Conservation (phyloP, 2,113 vertebrate genomes). For the Hemichromis elongatus region DNA sequence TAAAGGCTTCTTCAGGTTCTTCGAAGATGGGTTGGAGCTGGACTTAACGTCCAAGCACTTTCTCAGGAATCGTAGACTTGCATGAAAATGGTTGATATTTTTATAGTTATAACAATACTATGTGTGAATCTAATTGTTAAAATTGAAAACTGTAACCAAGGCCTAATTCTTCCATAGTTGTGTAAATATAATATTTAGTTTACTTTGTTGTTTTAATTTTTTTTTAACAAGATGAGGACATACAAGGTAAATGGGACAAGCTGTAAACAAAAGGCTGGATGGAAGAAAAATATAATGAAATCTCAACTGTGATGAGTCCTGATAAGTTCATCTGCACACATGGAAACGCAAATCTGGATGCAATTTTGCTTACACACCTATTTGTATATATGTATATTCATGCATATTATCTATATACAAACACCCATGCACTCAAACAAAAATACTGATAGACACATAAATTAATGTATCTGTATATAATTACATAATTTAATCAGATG, state of each 20-base stretch:
- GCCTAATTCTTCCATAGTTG: not conserved
- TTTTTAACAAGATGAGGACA: not conserved
- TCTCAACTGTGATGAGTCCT: not conserved
- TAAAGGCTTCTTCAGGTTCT: not conserved
- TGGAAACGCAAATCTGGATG: rapidly evolving
- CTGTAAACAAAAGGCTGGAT: not conserved
- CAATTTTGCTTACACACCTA: not conserved
- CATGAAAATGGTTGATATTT: rapidly evolving
- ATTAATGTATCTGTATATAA: not conserved
- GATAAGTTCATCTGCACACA: not conserved
- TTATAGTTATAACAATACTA: not conserved
- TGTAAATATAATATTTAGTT: not conserved
- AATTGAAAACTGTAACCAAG: rapidly evolving
- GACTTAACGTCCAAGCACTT: not conserved
- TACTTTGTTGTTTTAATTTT: not conserved
- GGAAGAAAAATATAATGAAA: not conserved
- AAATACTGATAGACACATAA: not conserved
- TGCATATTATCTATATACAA: not conserved
- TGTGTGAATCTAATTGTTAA: not conserved
- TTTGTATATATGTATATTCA: not conserved
- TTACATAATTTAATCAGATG: not conserved
- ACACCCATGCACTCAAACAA: rapidly evolving
- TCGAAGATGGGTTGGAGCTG: not conserved
- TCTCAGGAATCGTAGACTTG: not conserved
- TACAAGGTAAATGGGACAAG: not conserved